Percentiles rank a stretch among this genome's conserved stretches.
phyloP scores from a whole-genome alignment of 2,113 vertebrate genomes.

The Dryoscopus gambensis region DNA sequence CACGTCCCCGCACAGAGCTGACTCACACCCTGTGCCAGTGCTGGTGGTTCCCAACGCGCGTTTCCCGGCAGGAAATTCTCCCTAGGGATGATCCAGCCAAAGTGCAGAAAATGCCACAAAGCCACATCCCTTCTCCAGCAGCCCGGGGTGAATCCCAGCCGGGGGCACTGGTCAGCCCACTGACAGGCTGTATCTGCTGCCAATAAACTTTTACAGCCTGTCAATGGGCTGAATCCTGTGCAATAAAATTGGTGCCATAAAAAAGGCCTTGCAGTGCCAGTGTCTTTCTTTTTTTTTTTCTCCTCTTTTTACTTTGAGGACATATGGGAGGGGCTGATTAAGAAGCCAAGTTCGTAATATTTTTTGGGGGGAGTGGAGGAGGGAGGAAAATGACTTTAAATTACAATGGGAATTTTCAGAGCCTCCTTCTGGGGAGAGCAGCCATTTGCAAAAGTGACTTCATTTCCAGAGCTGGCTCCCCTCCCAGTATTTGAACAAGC shows the following conservation, averaged over 20 bases:
- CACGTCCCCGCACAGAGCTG: rapidly evolving
- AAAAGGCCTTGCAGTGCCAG: conserved; percentile 33
- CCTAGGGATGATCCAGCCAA: rapidly evolving
- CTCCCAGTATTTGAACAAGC: conserved; percentile 39
- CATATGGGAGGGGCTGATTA: not conserved
- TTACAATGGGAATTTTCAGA: conserved; percentile 54
- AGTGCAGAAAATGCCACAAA: not conserved
- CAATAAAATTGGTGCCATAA: conserved; percentile 57
- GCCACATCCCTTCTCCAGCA: not conserved
- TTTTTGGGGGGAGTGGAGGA: not conserved
- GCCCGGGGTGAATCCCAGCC: not conserved
- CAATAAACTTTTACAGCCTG: conserved; percentile 65
- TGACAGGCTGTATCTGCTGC: conserved; percentile 51
- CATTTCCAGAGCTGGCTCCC: conserved; percentile 50
- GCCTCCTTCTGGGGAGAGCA: not conserved
- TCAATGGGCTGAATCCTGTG: conserved; percentile 29
- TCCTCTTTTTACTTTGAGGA: not conserved
- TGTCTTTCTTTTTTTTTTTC: not conserved
- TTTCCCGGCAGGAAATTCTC: not conserved
- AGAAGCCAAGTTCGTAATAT: not conserved
- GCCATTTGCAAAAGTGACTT: conserved; percentile 51
- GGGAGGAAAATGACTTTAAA: not conserved
- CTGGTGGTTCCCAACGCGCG: rapidly evolving
- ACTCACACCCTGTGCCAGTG: rapidly evolving
- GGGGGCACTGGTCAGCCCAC: not conserved